Evolutionary conservation across 2,113 vertebrate genomes (phyloP).

Genomic region (Nanger granti): DNA sequence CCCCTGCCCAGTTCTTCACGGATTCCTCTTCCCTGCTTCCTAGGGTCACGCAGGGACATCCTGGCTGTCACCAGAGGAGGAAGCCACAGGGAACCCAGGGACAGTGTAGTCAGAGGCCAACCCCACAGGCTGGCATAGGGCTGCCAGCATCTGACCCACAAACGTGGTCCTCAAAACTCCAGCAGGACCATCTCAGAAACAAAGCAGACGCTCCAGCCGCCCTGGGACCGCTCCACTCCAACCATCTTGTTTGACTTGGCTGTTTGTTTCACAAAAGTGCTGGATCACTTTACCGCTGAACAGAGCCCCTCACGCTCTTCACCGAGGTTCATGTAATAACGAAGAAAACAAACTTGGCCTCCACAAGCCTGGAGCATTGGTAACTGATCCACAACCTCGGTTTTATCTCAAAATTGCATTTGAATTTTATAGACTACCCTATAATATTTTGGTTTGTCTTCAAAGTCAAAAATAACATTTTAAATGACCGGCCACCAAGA

Average conservation of each 20-base stretch:
- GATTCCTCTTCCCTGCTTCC: neutral
- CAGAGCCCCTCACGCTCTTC: neutral
- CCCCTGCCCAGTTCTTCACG: neutral
- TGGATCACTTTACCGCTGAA: neutral
- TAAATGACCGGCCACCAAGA: neutral
- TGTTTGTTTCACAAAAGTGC: neutral
- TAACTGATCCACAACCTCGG: neutral
- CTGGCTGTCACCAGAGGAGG: neutral
- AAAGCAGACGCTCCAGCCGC: neutral
- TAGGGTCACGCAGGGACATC: accelerated
- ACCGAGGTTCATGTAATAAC: neutral
- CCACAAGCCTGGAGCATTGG: neutral
- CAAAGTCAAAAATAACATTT: neutral
- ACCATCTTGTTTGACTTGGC: neutral
- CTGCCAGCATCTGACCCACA: neutral
- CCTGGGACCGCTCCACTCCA: neutral
- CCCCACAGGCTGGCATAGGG: neutral
- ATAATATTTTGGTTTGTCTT: neutral
- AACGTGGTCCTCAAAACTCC: neutral
- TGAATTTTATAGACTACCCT: neutral
- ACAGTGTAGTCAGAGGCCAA: neutral
- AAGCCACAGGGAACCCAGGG: neutral
- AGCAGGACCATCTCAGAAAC: neutral
- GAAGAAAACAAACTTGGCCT: neutral
- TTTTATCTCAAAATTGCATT: neutral